A percentile compares a stretch with the other conserved stretches of the same genome.
phyloP scores from a whole-genome alignment of 2,113 vertebrate species.

The Cygnus atratus region DNA sequence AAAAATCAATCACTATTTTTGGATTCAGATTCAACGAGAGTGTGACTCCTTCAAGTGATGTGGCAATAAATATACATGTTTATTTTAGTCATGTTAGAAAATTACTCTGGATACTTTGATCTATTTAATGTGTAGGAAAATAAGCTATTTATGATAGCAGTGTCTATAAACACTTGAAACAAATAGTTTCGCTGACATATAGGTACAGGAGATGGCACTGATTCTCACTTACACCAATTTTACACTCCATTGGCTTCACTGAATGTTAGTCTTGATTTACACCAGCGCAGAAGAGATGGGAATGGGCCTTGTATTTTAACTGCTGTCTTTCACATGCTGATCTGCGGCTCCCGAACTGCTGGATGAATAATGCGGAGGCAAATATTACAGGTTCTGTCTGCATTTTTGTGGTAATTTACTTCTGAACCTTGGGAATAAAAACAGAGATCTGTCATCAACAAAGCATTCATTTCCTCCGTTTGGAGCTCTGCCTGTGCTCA shows the following conservation, averaged over 20 bases:
- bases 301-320: constrained; percentile 26
- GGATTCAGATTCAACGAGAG: not conserved
- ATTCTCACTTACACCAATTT: constrained; percentile 53
- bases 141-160: constrained; percentile 34
- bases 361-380: constrained; percentile 38
- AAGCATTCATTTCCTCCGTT: constrained; percentile 3
- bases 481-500: not conserved
- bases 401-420: constrained; percentile 54
- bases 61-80: constrained; percentile 27
- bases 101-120: constrained; percentile 53
- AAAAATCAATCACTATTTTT: constrained; percentile 56
- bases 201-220: constrained; percentile 5
- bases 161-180: constrained; percentile 22
- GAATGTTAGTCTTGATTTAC: constrained; percentile 57
- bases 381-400: constrained; percentile 18
- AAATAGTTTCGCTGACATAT: constrained; percentile 8
- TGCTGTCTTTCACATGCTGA: constrained; percentile 6
- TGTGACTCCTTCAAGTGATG: not conserved
- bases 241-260: constrained; percentile 7
- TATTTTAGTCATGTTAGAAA: not conserved
- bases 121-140: constrained; percentile 51
- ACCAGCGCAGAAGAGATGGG: not conserved
- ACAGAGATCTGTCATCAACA: constrained; percentile 46
- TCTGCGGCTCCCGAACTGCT: not conserved
- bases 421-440: constrained; percentile 57